These are phyloP conservation scores for Ceratothoa steindachneri DNA, from an alignment of 2,888 invertebrate species.

Conservation along the genomic window DNA sequence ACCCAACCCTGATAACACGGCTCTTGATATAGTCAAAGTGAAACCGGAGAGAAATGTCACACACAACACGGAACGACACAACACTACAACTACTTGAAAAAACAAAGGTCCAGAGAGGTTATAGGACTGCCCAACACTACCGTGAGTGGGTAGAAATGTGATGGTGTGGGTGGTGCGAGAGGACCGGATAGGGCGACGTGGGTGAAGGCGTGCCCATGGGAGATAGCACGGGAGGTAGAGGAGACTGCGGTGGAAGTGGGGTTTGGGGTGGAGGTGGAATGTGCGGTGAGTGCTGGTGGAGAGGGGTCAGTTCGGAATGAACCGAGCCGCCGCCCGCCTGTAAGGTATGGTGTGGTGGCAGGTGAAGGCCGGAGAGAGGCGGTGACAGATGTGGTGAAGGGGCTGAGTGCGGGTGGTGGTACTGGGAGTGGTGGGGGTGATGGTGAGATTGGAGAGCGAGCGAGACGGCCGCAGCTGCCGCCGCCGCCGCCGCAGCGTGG, in stretches of 20 bases:
- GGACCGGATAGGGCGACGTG: slow-evolving; percentile 38
- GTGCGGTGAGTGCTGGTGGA: slow-evolving; percentile 32
- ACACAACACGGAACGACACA: too few relatives aligned
- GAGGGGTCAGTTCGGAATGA: slow-evolving; percentile 5
- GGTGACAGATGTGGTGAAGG: slow-evolving; percentile 50
- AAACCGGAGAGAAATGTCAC: too few relatives aligned
- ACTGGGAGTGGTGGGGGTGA: slow-evolving; percentile 52
- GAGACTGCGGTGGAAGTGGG: slow-evolving; percentile 43
- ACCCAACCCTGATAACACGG: too few relatives aligned
- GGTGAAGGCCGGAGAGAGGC: slow-evolving; percentile 53
- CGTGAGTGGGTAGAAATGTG: slow-evolving; percentile 45
- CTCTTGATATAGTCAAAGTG: too few relatives aligned
- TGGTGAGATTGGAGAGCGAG: slow-evolving; percentile 57
- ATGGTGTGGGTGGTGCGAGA: slow-evolving; percentile 41
- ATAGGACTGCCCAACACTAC: slow-evolving; percentile 29
- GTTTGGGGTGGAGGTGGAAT: slow-evolving; percentile 28
- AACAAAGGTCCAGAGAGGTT: too few relatives aligned
- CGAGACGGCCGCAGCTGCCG: slow-evolving; percentile 62
- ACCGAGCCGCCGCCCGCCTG: not conserved
- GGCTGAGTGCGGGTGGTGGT: slow-evolving; percentile 51
- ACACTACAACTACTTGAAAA: too few relatives aligned
- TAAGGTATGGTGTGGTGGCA: slow-evolving; percentile 4
- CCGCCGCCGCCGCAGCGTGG: slow-evolving; percentile 53
- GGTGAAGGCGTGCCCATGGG: slow-evolving; percentile 47
- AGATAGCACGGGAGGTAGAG: slow-evolving; percentile 36